A percentile compares a stretch with the other conserved stretches of the same genome.
phyloP scores from a whole-genome alignment of 2,888 invertebrate genomes.

The Sminthurinus aureus region DNA sequence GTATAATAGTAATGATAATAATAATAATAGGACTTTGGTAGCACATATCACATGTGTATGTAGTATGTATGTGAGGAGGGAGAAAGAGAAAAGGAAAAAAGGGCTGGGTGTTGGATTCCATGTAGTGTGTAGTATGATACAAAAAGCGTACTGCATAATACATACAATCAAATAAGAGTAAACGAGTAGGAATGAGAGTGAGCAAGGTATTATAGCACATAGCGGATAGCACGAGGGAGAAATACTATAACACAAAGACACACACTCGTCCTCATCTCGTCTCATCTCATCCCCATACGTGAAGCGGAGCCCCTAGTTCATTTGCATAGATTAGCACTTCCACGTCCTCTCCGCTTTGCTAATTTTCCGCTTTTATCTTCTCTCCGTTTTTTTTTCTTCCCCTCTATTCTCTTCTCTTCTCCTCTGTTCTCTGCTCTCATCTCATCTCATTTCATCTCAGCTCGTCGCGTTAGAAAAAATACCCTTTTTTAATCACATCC shows the following conservation, averaged over 20 bases:
- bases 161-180: not conserved
- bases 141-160: too few species aligned
- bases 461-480: conserved; percentile 32
- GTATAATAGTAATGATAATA: too few species aligned
- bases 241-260: conserved; percentile 33
- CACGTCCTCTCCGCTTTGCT: conserved; percentile 57
- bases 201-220: conserved; percentile 22
- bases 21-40: too few species aligned
- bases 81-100: too few species aligned
- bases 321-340: conserved; percentile 60
- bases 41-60: too few species aligned
- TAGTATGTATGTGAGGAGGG: too few species aligned
- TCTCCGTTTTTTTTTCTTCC: conserved; percentile 40
- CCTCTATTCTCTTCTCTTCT: conserved; percentile 50
- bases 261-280: not conserved
- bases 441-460: conserved; percentile 38
- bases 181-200: not conserved
- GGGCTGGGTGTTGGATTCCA: too few species aligned
- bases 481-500: conserved; percentile 53
- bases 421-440: conserved; percentile 55
- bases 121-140: too few species aligned
- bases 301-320: conserved; percentile 51
- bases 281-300: conserved; percentile 3
- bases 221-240: conserved; percentile 36
- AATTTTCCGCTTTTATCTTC: conserved; percentile 59